Evolutionary conservation across 92 coral and sea anemone species (phyloP), one percentile per base, ranked within the genome.

Genomic region (Pocillopora meandrina): DNA sequence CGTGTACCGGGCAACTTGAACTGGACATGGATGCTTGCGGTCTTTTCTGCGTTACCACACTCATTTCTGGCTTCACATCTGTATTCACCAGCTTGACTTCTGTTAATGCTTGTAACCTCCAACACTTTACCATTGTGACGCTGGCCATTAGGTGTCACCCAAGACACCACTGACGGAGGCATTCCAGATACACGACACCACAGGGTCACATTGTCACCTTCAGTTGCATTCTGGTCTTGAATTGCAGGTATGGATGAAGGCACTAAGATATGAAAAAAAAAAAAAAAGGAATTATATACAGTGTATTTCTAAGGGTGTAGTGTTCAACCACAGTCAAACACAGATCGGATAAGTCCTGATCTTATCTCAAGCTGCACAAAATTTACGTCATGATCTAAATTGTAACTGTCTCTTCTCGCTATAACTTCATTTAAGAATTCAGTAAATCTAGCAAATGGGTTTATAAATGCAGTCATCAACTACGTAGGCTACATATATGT

Each of bases 11-110:
- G 31, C 84, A 83, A 47, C 78, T 81, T 70, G 55, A 79, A 78
- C 26, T 78, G 79, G 19, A 85, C 84, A 61, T 23, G 49, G 10
- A 82, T 35, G 3, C 18, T 72, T n/a, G 49, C 58, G 0, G n/a
- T 17, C 61, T 63, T 35, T 62, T 59, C 21, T 12, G 72, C 72
- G 67, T 49, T 78, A 3, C 74, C 63, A 21, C 80, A 79, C 18
- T 70, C 79, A 61, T 81, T 63, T 9, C 71, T 78, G 19, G 89
- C 85, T 66, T 85, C 82, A 70, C 89, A 85, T 21, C 3, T 78
- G 85, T 70, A 85, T 61, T 85, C 72, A 31, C 79, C 85, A 10
- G 67, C 61, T 47, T 85, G 18, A 33, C 16, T 15, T 10, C 81
- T 75, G 81, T 0, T 75, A 0, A 84, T 68, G 47, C 63, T 61